Evolutionary conservation across 2,113 vertebrate genomes (phyloP).

Genomic region (Phycodurus eques): DNA sequence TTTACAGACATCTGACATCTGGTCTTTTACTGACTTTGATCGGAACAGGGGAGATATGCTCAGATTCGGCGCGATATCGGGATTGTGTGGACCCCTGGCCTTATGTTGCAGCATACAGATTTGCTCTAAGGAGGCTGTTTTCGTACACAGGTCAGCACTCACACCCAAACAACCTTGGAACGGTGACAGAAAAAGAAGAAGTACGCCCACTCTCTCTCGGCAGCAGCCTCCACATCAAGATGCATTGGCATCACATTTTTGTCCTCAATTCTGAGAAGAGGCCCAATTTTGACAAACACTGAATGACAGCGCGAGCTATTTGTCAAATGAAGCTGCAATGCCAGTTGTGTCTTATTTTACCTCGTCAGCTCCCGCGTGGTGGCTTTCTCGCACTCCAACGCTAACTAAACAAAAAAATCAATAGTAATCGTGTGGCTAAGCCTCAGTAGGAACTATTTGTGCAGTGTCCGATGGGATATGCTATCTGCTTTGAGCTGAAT

Average conservation of each 20-base stretch:
- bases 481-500: background rate
- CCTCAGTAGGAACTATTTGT: slow-evolving; percentile 12
- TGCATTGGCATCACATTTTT: background rate
- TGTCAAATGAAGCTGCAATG: slow-evolving; percentile 33
- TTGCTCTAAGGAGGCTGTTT: background rate
- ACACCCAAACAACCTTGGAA: slow-evolving; percentile 30
- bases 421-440: slow-evolving; percentile 18
- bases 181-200: slow-evolving; percentile 13
- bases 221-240: slow-evolving; percentile 3
- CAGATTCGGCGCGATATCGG: background rate
- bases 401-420: slow-evolving; percentile 12
- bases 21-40: background rate
- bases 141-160: slow-evolving; percentile 13
- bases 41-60: background rate
- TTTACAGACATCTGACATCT: background rate
- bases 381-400: slow-evolving; percentile 20
- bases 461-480: slow-evolving; percentile 2
- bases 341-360: slow-evolving; percentile 44
- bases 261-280: background rate
- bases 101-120: background rate
- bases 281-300: background rate
- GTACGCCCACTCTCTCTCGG: slow-evolving; percentile 7
- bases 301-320: slow-evolving; percentile 20
- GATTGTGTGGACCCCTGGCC: background rate
- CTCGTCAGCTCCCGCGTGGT: slow-evolving; percentile 31